phyloP scores from a whole-genome alignment of 2,888 invertebrate genomes.

The Heliconius ethilla region DNA sequence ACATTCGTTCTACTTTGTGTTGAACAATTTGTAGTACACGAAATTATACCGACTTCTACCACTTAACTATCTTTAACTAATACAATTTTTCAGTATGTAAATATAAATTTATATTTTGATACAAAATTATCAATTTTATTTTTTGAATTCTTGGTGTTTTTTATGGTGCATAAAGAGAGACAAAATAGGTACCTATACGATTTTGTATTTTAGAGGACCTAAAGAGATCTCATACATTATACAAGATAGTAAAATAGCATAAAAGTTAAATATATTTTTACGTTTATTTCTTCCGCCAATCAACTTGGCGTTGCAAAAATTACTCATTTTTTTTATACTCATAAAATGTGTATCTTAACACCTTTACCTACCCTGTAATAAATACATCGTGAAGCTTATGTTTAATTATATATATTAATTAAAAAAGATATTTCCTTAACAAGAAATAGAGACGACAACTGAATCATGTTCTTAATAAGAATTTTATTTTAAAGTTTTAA shows the following conservation, averaged over 20 bases:
- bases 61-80: not conserved
- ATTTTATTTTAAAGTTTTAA: not conserved
- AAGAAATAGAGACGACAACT: not conserved
- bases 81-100: not conserved
- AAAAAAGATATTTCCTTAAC: too few species aligned
- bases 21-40: constrained; percentile 6
- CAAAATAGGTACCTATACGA: not conserved
- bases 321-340: too few species aligned
- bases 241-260: not conserved
- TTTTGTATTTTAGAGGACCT: not conserved
- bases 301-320: too few species aligned
- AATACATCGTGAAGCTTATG: not conserved
- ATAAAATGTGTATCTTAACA: not conserved
- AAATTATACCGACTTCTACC: constrained; percentile 12
- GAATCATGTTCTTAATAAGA: not conserved
- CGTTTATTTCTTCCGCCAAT: too few species aligned
- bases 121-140: not conserved
- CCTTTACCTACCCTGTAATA: not conserved
- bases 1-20: constrained; percentile 13
- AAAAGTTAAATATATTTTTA: not conserved
- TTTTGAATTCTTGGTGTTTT: not conserved
- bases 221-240: too few species aligned
- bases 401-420: too few species aligned
- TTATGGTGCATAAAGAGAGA: not conserved
- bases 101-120: not conserved